Evolutionary conservation across 2,888 invertebrate genomes (phyloP).

Genomic region (Morpho achilles): DNA sequence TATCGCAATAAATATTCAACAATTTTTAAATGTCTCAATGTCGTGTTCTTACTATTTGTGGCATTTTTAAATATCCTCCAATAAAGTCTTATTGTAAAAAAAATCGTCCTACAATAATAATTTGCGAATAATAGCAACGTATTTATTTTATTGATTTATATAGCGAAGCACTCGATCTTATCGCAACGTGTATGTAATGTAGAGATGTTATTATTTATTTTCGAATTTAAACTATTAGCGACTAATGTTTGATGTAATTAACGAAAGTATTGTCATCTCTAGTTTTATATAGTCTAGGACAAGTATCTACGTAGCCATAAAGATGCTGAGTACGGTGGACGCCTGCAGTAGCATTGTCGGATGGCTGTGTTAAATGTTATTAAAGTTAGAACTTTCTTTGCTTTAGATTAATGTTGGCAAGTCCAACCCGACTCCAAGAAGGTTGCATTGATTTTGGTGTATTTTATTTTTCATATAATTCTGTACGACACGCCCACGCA

Average conservation of each 20-base stretch:
- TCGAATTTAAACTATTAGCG: constrained; percentile 31
- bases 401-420: constrained; percentile 23
- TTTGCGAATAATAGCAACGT: constrained; percentile 2
- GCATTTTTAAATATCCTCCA: not conserved
- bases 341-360: constrained; percentile 42
- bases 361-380: constrained; percentile 58
- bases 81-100: no score
- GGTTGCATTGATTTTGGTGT: constrained; percentile 15
- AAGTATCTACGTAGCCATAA: no score
- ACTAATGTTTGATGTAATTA: constrained; percentile 41
- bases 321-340: no score
- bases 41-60: constrained; percentile 47
- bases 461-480: constrained; percentile 1
- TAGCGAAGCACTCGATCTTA: constrained; percentile 6
- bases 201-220: constrained; percentile 9
- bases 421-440: constrained; percentile 11
- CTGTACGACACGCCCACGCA: no score
- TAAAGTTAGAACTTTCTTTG: constrained; percentile 24
- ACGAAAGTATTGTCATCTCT: constrained; percentile 49
- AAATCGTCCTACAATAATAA: no score
- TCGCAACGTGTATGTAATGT: not conserved
- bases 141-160: not conserved
- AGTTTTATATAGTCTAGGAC: constrained; percentile 38
- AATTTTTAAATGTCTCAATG: constrained; percentile 50
- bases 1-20: constrained; percentile 33